Evolutionary conservation across 2,888 invertebrate species (phyloP).

Genomic region (Pedicia rivosa): DNA sequence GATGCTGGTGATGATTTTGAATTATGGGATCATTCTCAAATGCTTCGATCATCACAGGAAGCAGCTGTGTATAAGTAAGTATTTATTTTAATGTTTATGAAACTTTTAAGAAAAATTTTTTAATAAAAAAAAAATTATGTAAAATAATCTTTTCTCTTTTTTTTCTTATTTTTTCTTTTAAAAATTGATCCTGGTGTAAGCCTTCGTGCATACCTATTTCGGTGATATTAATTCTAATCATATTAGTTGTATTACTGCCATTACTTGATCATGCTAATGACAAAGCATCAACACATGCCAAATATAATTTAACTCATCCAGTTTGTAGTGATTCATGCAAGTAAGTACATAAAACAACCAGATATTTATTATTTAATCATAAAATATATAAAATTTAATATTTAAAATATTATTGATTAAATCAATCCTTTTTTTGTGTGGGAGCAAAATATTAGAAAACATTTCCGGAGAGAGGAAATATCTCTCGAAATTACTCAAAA

Average conservation of each 20-base stretch:
- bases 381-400: too few relatives aligned
- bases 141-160: not conserved
- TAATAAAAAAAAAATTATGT: slow-evolving; percentile 7
- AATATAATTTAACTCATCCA: slow-evolving; percentile 24
- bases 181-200: slow-evolving; percentile 52
- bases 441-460: too few relatives aligned
- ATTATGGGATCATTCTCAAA: slow-evolving; percentile 50
- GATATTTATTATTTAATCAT: too few relatives aligned
- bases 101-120: too few relatives aligned
- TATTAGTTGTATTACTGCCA: slow-evolving; percentile 61
- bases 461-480: too few relatives aligned
- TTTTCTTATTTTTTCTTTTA: slow-evolving; percentile 2
- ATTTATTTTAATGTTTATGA: slow-evolving; percentile 4
- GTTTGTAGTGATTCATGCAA: slow-evolving; percentile 48
- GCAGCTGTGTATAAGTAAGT: slow-evolving; percentile 13
- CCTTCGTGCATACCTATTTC: slow-evolving; percentile 76
- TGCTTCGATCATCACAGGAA: slow-evolving; percentile 13
- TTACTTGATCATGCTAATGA: slow-evolving; percentile 53
- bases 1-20: slow-evolving; percentile 63
- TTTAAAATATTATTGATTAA: too few relatives aligned
- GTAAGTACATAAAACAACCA: too few relatives aligned
- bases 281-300: slow-evolving; percentile 19
- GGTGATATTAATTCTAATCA: slow-evolving; percentile 60
- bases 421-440: too few relatives aligned
- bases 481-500: too few relatives aligned